A percentile compares a stretch with the other conserved stretches of the same genome.
Conservation (phyloP, 2,113 vertebrate genomes). For the Pygoscelis antarcticus region DNA sequence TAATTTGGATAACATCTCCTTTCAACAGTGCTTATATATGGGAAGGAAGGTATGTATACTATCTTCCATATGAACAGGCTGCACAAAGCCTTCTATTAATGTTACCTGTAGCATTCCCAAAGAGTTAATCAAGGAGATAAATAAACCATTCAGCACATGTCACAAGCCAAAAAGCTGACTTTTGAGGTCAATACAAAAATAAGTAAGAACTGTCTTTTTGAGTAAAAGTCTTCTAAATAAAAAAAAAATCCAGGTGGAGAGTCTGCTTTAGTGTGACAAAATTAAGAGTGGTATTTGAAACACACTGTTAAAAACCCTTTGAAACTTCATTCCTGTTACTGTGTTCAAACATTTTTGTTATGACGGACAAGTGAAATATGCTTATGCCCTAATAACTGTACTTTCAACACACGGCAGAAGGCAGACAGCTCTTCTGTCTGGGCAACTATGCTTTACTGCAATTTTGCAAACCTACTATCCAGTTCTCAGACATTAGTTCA, state of each 20-base stretch:
- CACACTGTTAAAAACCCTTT: neutral
- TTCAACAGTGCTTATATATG: accelerated
- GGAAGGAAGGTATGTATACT: neutral
- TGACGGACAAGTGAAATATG: neutral
- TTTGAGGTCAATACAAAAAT: neutral
- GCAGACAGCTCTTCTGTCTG: slow-evolving; percentile 2
- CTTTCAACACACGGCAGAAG: neutral
- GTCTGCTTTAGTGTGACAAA: neutral
- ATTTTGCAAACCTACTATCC: neutral
- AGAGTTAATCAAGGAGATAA: neutral
- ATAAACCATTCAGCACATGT: neutral
- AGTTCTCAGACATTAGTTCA: neutral
- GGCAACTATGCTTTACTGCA: neutral
- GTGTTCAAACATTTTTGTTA: neutral
- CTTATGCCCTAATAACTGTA: neutral
- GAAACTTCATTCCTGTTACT: neutral
- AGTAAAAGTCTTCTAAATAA: neutral
- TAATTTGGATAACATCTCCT: neutral
- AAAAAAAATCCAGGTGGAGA: neutral
- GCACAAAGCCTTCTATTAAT: neutral
- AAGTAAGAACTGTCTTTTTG: neutral
- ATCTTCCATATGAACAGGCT: neutral
- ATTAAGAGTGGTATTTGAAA: neutral
- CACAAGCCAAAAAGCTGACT: neutral
- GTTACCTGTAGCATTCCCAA: neutral